Evolutionary conservation across 2,888 invertebrate genomes (phyloP).

Genomic region (Isotomurus palustris): DNA sequence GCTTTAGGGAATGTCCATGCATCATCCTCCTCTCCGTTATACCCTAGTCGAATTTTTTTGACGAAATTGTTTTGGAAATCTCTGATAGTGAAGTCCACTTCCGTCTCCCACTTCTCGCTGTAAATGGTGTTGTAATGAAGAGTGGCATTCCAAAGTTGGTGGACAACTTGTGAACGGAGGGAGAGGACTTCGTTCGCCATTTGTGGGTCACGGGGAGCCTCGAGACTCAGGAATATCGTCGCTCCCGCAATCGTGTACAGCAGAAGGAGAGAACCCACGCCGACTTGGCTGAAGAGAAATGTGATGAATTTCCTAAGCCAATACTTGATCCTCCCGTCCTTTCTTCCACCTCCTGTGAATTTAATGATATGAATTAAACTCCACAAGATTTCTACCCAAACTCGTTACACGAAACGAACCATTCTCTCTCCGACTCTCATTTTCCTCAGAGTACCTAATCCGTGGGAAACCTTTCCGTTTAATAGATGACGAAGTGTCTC

Average conservation of each 20-base stretch:
- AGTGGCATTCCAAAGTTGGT: conserved; percentile 47
- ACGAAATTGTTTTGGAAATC: conserved; percentile 43
- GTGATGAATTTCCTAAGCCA: conserved; percentile 40
- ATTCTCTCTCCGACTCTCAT: no score
- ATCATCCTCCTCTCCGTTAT: conserved; percentile 38
- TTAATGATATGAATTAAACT: no score
- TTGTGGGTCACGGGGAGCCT: conserved; percentile 44
- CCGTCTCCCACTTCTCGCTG: conserved; percentile 40
- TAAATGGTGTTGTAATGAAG: conserved; percentile 47
- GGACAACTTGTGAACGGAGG: conserved; percentile 43
- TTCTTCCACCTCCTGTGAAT: no score
- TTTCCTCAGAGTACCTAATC: no score
- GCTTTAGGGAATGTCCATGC: conserved; percentile 49
- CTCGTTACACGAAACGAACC: no score
- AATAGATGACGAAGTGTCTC: conserved; percentile 32
- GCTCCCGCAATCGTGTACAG: conserved; percentile 49
- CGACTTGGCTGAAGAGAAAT: conserved; percentile 46
- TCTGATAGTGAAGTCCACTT: conserved; percentile 43
- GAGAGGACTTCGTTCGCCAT: conserved; percentile 34
- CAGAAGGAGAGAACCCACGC: conserved; percentile 48
- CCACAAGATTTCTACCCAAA: no score
- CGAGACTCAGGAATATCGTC: conserved; percentile 47
- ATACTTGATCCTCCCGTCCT: conserved; percentile 25
- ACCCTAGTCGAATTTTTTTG: conserved; percentile 43
- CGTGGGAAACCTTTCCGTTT: conserved; percentile 6